Conservation (phyloP, 2,888 invertebrate species). For the Sturmia bella region DNA sequence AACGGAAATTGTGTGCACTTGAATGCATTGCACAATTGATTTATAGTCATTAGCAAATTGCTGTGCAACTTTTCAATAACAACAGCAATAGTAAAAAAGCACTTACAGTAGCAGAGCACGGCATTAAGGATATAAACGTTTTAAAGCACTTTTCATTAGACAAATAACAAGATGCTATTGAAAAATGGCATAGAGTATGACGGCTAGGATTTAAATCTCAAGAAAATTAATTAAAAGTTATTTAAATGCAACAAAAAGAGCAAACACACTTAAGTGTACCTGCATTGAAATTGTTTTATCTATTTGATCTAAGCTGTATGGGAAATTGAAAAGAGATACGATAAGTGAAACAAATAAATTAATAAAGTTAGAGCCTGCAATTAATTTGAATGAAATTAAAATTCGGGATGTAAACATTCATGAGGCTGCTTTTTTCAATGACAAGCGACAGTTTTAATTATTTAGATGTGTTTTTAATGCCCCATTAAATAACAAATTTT, state of each 20-base stretch:
- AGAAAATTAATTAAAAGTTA: conserved; percentile 63
- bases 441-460: no score
- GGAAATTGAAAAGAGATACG: conserved; percentile 35
- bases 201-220: conserved; percentile 52
- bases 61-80: conserved; percentile 51
- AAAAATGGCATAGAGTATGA: background rate
- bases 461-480: no score
- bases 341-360: background rate
- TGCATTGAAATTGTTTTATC: conserved; percentile 41
- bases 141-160: conserved; percentile 29
- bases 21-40: conserved; percentile 66
- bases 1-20: conserved; percentile 70
- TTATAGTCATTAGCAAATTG: conserved; percentile 69
- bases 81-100: conserved; percentile 13
- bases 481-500: no score
- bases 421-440: no score
- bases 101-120: background rate
- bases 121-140: conserved; percentile 46
- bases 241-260: conserved; percentile 39
- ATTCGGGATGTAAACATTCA: background rate
- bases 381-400: conserved; percentile 1
- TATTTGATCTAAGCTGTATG: conserved; percentile 34
- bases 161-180: conserved; percentile 15
- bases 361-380: no score
- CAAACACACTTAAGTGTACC: conserved; percentile 9